phyloP scores from a whole-genome alignment of 2,797 vertebrate species.

The Pseudochaenichthys georgianus region DNA sequence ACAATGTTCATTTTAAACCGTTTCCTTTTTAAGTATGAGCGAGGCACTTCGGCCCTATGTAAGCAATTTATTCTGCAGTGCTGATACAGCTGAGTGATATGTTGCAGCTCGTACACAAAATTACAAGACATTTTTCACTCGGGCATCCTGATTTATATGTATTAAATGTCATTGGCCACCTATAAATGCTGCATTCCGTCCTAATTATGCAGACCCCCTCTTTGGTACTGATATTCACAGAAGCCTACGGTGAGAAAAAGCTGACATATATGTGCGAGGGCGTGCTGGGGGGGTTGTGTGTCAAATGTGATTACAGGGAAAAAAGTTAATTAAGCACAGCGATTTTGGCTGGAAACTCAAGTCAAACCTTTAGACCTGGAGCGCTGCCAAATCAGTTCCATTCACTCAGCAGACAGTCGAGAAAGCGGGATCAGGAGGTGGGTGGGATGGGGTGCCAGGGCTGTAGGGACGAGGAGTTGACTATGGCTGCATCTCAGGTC shows the following conservation, averaged over 20 bases:
- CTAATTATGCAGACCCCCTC: constrained; percentile 41
- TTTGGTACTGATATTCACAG: constrained; percentile 24
- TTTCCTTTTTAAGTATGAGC: constrained; percentile 52
- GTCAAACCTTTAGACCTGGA: constrained; percentile 47
- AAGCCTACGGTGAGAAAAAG: constrained; percentile 4
- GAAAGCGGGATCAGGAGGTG: constrained; percentile 8
- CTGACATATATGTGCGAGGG: constrained; percentile 17
- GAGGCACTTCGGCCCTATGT: constrained; percentile 47
- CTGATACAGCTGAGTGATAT: constrained; percentile 67
- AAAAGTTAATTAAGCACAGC: constrained; percentile 44
- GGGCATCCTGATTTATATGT: constrained; percentile 44
- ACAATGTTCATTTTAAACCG: constrained; percentile 57
- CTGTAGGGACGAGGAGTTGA: constrained; percentile 5
- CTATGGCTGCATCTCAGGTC: too few species aligned
- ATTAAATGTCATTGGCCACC: constrained; percentile 54
- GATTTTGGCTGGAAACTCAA: constrained; percentile 46
- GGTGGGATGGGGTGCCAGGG: background rate
- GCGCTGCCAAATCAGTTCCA: constrained; percentile 42
- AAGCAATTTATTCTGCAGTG: constrained; percentile 64
- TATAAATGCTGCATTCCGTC: constrained; percentile 22
- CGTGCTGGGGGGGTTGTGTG: constrained; percentile 11
- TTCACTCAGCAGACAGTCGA: constrained; percentile 27
- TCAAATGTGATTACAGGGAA: constrained; percentile 54
- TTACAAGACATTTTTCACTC: constrained; percentile 49
- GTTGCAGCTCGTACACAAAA: constrained; percentile 34